Percentiles rank a stretch among this genome's conserved stretches.
Evolutionary conservation across 2,888 invertebrate genomes (phyloP).

Genomic region (Callyntrura sp.): DNA sequence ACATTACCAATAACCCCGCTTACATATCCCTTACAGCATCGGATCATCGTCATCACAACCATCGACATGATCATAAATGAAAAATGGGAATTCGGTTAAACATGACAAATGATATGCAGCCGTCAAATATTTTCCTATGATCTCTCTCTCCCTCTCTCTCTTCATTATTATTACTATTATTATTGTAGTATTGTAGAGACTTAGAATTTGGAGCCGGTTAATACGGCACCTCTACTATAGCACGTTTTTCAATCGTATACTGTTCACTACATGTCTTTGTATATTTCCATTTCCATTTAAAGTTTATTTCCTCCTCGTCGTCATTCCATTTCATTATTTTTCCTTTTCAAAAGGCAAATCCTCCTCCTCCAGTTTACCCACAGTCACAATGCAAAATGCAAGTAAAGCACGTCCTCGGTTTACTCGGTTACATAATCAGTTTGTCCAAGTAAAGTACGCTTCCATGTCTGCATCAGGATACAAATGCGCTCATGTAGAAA

Average conservation of each 20-base stretch:
- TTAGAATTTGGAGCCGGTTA: not conserved
- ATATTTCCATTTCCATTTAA: not conserved
- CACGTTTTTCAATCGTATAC: not conserved
- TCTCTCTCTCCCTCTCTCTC: not conserved
- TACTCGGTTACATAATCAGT: constrained; percentile 10
- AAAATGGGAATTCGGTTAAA: constrained; percentile 83
- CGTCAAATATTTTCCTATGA: constrained; percentile 79
- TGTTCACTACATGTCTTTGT: constrained; percentile 10
- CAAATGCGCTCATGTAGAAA: not conserved
- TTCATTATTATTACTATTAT: not conserved
- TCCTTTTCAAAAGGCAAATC: constrained; percentile 36
- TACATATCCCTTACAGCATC: constrained; percentile 54
- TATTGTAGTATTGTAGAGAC: constrained; percentile 16
- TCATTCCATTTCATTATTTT: not conserved
- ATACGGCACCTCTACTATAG: too few relatives aligned
- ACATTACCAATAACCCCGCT: constrained; percentile 56
- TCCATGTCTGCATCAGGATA: not conserved
- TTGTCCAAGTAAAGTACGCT: not conserved
- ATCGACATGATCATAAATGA: constrained; percentile 76
- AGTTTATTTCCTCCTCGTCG: constrained; percentile 4
- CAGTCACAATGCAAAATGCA: not conserved
- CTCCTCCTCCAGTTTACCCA: constrained; percentile 33
- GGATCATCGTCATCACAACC: not conserved
- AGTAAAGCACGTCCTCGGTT: not conserved
- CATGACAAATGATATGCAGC: constrained; percentile 83